Evolutionary conservation across 2,113 vertebrate species (phyloP), one percentile per base, ranked within the genome.

Genomic region (Nematolebias whitei): DNA sequence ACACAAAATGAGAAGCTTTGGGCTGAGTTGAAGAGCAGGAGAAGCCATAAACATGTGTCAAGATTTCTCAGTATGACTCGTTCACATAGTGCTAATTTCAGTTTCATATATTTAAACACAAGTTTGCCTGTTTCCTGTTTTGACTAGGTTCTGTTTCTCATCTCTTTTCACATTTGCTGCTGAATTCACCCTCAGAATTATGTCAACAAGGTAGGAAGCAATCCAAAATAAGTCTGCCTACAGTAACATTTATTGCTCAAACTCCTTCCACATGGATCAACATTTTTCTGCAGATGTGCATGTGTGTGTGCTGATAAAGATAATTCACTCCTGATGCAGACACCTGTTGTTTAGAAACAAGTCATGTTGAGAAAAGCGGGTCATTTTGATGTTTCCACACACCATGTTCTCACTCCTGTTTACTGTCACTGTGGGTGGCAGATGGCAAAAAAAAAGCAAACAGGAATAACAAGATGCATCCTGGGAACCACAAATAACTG

Each of bases 331-430:
- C n/a, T 45, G 60, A 10, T 58, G 24, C 56, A 45, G 26, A 49
- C 81, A 88, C 79, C 85, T 88, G 82, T 69, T 82, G 66, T 64
- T n/a, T n/a, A n/a, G n/a, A n/a, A n/a, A n/a, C n/a, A n/a, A n/a
- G n/a, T n/a, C n/a, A n/a, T n/a, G 58, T 43, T 50, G 57, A 45
- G 48, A 23, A 78, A 77, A 63, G 63, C 26, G 0, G 68, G 74
- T 79, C 20, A 61, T 68, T 75, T 57, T 38, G 67, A 68, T 67
- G 71, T 54, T 64, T 57, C 59, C 79, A 66, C 80, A 80, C 79
- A 80, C 68, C n/a, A n/a, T n/a, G n/a, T n/a, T n/a, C n/a, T 68
- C 26, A 14, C 6, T 40, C 29, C 63, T 63, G 53, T 62, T 45
- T 60, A 48, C 57, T 51, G 23, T 40, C 59, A 58, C 73, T 79